These are phyloP conservation scores for Plutella xylostella DNA, from an alignment of 2,888 invertebrate genomes.

Conservation along the genomic window DNA sequence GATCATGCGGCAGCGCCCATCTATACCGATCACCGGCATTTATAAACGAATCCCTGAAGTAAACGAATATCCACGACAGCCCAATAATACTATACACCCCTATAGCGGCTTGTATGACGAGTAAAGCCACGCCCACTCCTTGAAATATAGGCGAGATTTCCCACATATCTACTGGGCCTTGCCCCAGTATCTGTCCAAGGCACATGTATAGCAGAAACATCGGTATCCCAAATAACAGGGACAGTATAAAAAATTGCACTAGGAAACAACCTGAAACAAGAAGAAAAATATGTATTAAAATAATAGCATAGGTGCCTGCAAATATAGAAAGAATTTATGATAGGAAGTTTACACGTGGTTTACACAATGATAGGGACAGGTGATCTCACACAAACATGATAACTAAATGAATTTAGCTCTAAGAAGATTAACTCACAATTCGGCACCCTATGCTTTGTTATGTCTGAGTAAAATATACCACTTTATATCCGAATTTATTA, in stretches of 20 bases:
- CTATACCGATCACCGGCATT: constrained; percentile 82
- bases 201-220: constrained; percentile 87
- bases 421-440: no score
- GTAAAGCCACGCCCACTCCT: constrained; percentile 87
- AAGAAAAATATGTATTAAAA: constrained; percentile 11
- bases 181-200: constrained; percentile 84
- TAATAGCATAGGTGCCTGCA: no score
- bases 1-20: constrained; percentile 82
- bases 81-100: constrained; percentile 91
- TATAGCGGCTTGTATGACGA: constrained; percentile 82
- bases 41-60: constrained; percentile 88
- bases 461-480: no score
- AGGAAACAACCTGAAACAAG: constrained; percentile 82
- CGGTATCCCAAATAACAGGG: constrained; percentile 85
- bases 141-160: constrained; percentile 91
- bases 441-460: no score
- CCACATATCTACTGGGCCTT: constrained; percentile 94
- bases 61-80: constrained; percentile 92
- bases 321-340: no score
- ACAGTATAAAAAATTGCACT: constrained; percentile 87
- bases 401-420: no score
- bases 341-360: no score
- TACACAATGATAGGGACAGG: no score
- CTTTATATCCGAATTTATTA: no score
- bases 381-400: no score